Evolutionary conservation across 2,113 vertebrate genomes (phyloP), one percentile per base, ranked within the genome.

Genomic region (Microtus pennsylvanicus): DNA sequence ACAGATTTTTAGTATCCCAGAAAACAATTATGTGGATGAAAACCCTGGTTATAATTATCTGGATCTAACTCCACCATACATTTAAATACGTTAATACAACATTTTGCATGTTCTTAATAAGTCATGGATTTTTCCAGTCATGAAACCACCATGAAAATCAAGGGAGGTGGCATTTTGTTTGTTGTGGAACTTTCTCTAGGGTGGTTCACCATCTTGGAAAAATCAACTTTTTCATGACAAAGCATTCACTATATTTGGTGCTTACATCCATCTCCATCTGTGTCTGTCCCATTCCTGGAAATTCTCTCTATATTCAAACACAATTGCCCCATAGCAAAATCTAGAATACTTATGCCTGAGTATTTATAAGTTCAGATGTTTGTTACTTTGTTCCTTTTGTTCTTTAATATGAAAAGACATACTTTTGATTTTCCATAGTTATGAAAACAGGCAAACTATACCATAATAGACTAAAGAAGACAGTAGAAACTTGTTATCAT

Each of bases 41-140:
- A 94, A 93, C 35, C 82, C 82, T 94, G 87, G 24, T 95, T 96
- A 80, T 90, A 65, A 96, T 97, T 91, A 94, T 76, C 47, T 65
- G 33, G n/a, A 72, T 33, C 42, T 93, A 95, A 80, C 24, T 87
- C 42, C 45, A 72, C 94, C 69, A 69, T 87, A 76, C 33, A 45
- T 87, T 94, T 93, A 91, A 96, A 91, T 50, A 47, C 33, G 4
- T 69, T 24, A 45, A 91, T 0, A 83, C 42, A 65, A 50, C 70
- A 81, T 58, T 87, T 91, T 63, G 21, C 55, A 61, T 91, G 63
- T 89, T 83, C 87, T 95, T 94, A 87, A 42, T 94, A 94, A 91
- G 45, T 52, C 26, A 26, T 81, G 14, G 11, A 87, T 93, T 95
- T 97, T 94, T 80, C 77, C 77, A 86, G 42, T 72, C 70, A 65